Conservation (phyloP, 1,140 invertebrate genomes). For the Cyclina sinensis region DNA sequence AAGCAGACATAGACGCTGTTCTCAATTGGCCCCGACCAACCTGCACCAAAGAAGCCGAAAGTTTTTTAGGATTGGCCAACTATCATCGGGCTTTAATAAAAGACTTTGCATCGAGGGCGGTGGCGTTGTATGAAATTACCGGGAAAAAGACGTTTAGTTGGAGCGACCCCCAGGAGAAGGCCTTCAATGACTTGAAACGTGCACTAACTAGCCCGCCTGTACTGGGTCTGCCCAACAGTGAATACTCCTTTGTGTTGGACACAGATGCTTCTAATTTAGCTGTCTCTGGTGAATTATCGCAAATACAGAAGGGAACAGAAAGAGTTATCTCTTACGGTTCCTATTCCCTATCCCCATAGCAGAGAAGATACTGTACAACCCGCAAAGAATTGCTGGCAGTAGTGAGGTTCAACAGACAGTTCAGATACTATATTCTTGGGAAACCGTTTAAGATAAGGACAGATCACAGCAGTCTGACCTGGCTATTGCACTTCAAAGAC, state of each 20-base stretch:
- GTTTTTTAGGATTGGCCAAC: slow-evolving; percentile 25
- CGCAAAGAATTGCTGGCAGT: slow-evolving; percentile 47
- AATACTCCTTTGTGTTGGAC: slow-evolving; percentile 14
- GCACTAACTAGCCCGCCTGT: neutral
- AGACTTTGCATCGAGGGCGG: neutral
- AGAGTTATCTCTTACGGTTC: slow-evolving; percentile 69
- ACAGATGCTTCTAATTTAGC: too few relatives aligned
- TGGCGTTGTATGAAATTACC: neutral
- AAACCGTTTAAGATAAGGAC: slow-evolving; percentile 12
- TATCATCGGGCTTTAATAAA: slow-evolving; percentile 23
- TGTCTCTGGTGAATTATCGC: too few relatives aligned
- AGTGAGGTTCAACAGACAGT: slow-evolving; percentile 43
- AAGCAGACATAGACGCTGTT: slow-evolving; percentile 1
- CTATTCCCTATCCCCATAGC: slow-evolving; percentile 72
- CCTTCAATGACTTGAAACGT: too few relatives aligned
- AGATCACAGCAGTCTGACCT: slow-evolving; percentile 27
- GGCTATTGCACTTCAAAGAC: slow-evolving; percentile 55
- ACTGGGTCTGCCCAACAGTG: neutral
- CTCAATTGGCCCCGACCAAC: neutral
- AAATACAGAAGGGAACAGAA: too few relatives aligned
- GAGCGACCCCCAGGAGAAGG: neutral
- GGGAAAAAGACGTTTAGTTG: neutral
- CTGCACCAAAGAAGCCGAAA: neutral
- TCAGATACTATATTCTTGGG: slow-evolving; percentile 39
- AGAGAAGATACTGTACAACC: slow-evolving; percentile 86